Percentiles rank a stretch among this genome's conserved stretches.
Evolutionary conservation across 2,888 invertebrate genomes (phyloP).

Genomic region (Chrysomela aeneicollis): DNA sequence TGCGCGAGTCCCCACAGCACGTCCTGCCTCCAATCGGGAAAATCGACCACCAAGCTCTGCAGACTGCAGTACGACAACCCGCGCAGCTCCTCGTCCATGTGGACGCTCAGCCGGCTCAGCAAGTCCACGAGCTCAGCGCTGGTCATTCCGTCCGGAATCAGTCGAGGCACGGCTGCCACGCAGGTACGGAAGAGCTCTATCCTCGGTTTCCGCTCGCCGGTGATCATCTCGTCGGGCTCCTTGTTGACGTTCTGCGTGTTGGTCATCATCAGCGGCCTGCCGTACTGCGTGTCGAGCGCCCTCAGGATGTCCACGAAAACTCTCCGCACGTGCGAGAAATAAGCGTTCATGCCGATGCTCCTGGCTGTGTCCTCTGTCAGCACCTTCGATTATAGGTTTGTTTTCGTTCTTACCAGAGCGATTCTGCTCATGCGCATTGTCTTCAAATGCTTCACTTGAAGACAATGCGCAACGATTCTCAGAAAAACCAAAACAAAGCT

Average conservation of each 20-base stretch:
- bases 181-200: constrained; percentile 98
- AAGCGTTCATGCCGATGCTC: constrained; percentile 96
- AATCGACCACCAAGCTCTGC: constrained; percentile 94
- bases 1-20: constrained; percentile 94
- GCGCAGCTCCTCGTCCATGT: constrained; percentile 97
- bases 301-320: constrained; percentile 95
- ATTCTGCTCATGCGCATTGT: too few relatives aligned
- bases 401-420: too few relatives aligned
- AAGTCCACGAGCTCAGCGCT: constrained; percentile 94
- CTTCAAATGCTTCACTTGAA: too few relatives aligned
- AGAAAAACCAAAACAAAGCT: too few relatives aligned
- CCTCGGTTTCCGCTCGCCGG: constrained; percentile 96
- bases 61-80: constrained; percentile 93
- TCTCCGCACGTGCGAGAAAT: constrained; percentile 94
- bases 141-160: constrained; percentile 98
- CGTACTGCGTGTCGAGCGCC: constrained; percentile 94
- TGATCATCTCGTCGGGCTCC: constrained; percentile 89
- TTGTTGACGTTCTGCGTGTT: constrained; percentile 96
- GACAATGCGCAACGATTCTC: too few relatives aligned
- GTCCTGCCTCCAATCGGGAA: constrained; percentile 97
- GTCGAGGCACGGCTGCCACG: constrained; percentile 92
- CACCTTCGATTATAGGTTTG: too few relatives aligned
- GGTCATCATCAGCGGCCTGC: constrained; percentile 96
- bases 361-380: constrained; percentile 95
- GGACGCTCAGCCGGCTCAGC: constrained; percentile 91